A percentile compares a stretch with the other conserved stretches of the same genome.
These are phyloP conservation scores for Pelodiscus sinensis DNA, from an alignment of 2,113 vertebrate species.

Conservation along the genomic window DNA sequence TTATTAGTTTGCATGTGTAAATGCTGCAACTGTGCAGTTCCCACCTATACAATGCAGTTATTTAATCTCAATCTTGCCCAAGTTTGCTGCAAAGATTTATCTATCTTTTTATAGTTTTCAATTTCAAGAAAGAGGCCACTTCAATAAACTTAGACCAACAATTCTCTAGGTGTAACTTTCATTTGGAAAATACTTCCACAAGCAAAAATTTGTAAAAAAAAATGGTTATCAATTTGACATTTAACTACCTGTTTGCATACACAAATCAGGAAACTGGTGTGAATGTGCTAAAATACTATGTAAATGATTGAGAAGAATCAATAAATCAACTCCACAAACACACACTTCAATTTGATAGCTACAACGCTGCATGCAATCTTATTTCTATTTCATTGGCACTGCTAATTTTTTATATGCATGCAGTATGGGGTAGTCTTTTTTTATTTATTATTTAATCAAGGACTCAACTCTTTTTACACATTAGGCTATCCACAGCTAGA, in stretches of 20 bases:
- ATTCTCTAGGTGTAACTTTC: not conserved
- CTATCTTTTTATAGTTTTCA: not conserved
- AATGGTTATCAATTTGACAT: conserved; percentile 15
- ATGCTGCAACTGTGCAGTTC: not conserved
- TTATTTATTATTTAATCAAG: not conserved
- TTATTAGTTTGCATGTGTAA: not conserved
- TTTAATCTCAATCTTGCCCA: not conserved
- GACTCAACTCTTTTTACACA: not conserved
- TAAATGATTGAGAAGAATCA: too few relatives aligned
- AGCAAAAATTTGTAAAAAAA: not conserved
- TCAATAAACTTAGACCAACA: not conserved
- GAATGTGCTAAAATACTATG: not conserved
- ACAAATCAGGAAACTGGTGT: not conserved
- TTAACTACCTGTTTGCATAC: not conserved
- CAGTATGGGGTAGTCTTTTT: not conserved
- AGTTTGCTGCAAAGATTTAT: not conserved
- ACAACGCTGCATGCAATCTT: too few relatives aligned
- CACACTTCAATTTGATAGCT: too few relatives aligned
- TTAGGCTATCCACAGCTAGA: not conserved
- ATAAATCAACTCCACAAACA: not conserved
- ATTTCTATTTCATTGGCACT: too few relatives aligned
- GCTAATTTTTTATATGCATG: too few relatives aligned
- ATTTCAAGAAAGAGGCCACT: not conserved
- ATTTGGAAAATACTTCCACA: not conserved
- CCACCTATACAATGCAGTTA: not conserved